phyloP scores from a whole-genome alignment of 1,140 invertebrate species.

The Orius insidiosus region DNA sequence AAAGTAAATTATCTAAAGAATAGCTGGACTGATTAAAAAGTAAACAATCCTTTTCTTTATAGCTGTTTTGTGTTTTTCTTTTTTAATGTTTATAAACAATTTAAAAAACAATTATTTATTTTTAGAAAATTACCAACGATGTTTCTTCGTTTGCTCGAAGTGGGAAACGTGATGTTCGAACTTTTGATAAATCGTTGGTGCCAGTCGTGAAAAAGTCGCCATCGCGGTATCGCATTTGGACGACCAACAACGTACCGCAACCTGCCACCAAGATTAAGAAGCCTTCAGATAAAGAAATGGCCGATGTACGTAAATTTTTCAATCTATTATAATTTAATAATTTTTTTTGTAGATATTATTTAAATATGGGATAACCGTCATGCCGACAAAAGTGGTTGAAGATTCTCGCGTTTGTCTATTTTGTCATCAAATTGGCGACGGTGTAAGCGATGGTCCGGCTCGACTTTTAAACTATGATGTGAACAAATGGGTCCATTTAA shows the following conservation, averaged over 20 bases:
- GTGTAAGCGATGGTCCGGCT: slow-evolving; percentile 70
- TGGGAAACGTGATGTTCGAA: slow-evolving; percentile 3
- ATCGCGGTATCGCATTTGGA: slow-evolving; percentile 51
- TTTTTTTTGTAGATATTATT: slow-evolving; percentile 51
- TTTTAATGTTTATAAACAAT: no score
- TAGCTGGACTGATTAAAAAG: no score
- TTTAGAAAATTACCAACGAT: no score
- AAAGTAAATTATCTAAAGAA: no score
- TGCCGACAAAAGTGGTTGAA: slow-evolving; percentile 47
- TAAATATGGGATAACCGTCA: slow-evolving; percentile 65
- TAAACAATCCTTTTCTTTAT: no score
- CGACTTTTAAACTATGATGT: slow-evolving; percentile 90
- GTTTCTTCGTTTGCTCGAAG: no score
- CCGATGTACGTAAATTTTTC: slow-evolving; percentile 35
- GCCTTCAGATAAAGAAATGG: slow-evolving; percentile 62
- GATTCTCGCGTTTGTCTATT: slow-evolving; percentile 82
- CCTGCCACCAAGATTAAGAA: slow-evolving; percentile 53
- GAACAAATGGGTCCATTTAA: slow-evolving; percentile 97
- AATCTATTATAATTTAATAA: slow-evolving; percentile 15
- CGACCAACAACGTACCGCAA: slow-evolving; percentile 24
- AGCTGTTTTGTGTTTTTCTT: no score
- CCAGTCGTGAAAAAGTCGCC: slow-evolving; percentile 15
- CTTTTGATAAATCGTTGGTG: slow-evolving; percentile 12
- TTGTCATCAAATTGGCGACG: slow-evolving; percentile 83
- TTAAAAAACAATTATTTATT: no score